Evolutionary conservation across 2,113 vertebrate genomes (phyloP), one percentile per base, ranked within the genome.

Genomic region (Entelurus aequoreus): DNA sequence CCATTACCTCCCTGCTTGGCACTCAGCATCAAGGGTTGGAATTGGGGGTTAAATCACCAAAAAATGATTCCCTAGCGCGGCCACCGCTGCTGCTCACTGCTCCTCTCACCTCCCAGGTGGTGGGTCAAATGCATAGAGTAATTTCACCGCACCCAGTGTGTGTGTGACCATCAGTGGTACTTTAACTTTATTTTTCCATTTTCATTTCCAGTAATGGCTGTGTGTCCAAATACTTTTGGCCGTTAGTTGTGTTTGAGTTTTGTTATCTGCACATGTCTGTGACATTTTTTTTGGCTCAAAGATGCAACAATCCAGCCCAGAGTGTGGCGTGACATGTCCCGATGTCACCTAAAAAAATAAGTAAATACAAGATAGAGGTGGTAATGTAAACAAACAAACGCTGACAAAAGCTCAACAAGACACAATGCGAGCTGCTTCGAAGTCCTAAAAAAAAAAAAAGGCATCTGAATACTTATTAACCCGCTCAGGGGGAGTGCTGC

Each of bases 391-490:
- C 19, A 19, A 19, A 19, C 19, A 19, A 19, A 19, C 19, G 84
- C 83, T 87, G 84, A 84, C 75, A 87, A 84, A 86, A 85, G 79
- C 78, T 63, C 74, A 80, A 78, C 65, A 72, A 77, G 74, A 79
- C 79, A 87, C 86, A 90, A 84, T 2, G 83, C 90, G 84, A 88
- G 60, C 47, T 13, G 76, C 80, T 88, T 85, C 83, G 83, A 86
- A 86, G 83, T 62, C 69, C 81, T 84, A 66, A 81, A 79, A 76
- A 28, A 28, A 28, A 28, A 28, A 28, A 28, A 28, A 28, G 28
- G 74, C 71, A 87, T 86, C 76, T 82, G 78, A 87, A 82, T 81
- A 90, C 87, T 90, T 87, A 90, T 90, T 90, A 90, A 90, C 84
- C 81, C 60, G 61, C 77, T 80, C 77, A 85, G 77, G 55, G 28